These are phyloP conservation scores for Coracias cyanogaster DNA, from an alignment of 2,797 vertebrate genomes.

Conservation along the genomic window DNA sequence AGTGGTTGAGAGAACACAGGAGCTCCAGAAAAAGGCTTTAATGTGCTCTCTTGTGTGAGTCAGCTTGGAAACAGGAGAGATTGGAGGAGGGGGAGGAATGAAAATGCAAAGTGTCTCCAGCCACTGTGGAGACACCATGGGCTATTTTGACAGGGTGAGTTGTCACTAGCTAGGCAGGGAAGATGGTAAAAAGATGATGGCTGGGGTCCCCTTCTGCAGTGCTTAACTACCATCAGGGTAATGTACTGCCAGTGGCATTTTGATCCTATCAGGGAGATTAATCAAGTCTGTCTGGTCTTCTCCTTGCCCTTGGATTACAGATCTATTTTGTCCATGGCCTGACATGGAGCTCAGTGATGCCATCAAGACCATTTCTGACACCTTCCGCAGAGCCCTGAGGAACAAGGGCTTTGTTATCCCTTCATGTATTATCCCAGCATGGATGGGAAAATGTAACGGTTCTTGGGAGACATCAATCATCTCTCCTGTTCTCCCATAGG, in stretches of 20 bases:
- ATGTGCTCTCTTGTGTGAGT: not conserved
- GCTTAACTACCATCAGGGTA: not conserved
- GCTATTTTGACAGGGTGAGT: not conserved
- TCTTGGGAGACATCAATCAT: not conserved
- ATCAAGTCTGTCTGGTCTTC: not conserved
- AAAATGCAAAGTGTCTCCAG: not conserved
- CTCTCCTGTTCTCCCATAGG: not conserved
- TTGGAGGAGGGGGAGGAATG: not conserved
- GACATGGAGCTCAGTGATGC: not conserved
- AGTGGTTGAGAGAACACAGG: not conserved
- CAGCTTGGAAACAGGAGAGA: not conserved
- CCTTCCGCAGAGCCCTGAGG: not conserved
- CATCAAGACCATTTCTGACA: not conserved
- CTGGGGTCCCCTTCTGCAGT: not conserved
- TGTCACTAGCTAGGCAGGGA: not conserved
- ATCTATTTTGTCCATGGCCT: not conserved
- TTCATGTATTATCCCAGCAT: not conserved
- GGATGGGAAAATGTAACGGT: not conserved
- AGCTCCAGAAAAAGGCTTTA: not conserved
- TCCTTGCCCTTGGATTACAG: not conserved
- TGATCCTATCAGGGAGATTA: not conserved
- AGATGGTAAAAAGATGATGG: not conserved
- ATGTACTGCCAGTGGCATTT: not conserved
- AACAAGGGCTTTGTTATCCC: not conserved
- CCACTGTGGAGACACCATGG: not conserved